Base-by-base conservation (phyloP, 2,113 vertebrate species). In the Urocitellus parryii region DNA sequence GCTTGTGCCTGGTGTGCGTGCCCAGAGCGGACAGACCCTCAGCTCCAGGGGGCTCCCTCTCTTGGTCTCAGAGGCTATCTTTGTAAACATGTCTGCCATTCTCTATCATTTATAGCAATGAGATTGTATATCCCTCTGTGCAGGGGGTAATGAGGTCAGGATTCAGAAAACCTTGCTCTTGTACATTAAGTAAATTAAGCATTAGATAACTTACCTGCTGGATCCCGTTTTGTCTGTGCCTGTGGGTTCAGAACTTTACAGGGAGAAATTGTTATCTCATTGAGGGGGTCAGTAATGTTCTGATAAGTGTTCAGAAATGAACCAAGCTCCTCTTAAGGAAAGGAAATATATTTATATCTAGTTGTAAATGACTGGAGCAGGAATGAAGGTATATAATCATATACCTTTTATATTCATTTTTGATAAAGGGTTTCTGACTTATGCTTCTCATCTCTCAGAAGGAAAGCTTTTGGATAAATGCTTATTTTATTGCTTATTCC, bases 1-100 rank as follows among this genome's bases (percentile, higher is more conserved):
- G 32, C 42, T 94, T 39, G 34, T 70, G 6, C 81, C 48, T 37
- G 24, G 24, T n/a, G 58, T 48, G 8, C 34, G 10, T 67, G 2
- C 74, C 58, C 92, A 25, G 11, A n/a, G 84, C 8, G 42, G 79
- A 42, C 80, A 90, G 42, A 72, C 61, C 37, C 70, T 92, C 13
- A 29, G 92, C 74, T 97, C 51, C 81, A 68, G 73, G 95, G 96
- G 90, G 39, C 82, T 88, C 65, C 85, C 77, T 85, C 56, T 94
- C 48, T 85, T 10, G 84, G 63, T 78, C 74, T 61, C 24, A 79
- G 34, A 81, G 67, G 17, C 24, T 81, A 63, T 97, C 45, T 96
- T 76, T 58, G 88, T 97, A 98, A 98, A 98, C 93, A 98, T 98
- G 98, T 98, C 98, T 98, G 97, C 98, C 96, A 51, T 91, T 90